phyloP scores from a whole-genome alignment of 2,797 vertebrate species.

The Diplodus sargus region DNA sequence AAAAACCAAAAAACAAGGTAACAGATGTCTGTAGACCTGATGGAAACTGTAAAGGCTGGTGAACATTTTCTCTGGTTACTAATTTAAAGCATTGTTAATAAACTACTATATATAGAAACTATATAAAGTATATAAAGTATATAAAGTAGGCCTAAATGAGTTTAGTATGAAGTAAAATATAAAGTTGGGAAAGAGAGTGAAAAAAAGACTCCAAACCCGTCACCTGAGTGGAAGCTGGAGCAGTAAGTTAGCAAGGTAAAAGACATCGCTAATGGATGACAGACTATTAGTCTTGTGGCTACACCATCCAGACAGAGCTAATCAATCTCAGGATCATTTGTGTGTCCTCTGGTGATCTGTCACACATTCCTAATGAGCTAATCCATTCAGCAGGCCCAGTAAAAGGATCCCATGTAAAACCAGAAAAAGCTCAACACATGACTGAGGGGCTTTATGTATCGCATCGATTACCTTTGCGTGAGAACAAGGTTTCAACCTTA shows the following conservation, averaged over 20 bases:
- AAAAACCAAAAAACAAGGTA: not conserved
- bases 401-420: conserved; percentile 38
- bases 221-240: conserved; percentile 27
- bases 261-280: conserved; percentile 59
- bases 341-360: conserved; percentile 49
- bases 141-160: not conserved
- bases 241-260: conserved; percentile 29
- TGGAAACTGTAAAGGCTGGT: not conserved
- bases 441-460: conserved; percentile 15
- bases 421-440: conserved; percentile 34
- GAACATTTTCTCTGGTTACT: not conserved
- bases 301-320: conserved; percentile 64
- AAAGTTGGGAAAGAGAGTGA: conserved; percentile 6
- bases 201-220: conserved; percentile 3
- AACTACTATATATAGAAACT: no score
- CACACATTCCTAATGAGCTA: conserved; percentile 73
- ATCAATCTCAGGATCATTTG: conserved; percentile 73
- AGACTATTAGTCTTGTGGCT: conserved; percentile 62
- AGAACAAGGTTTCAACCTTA: not conserved
- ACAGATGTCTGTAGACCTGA: not conserved
- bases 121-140: no score
- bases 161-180: not conserved
- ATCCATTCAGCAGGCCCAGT: conserved; percentile 65
- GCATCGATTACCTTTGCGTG: conserved; percentile 43
- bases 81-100: not conserved